phyloP scores from a whole-genome alignment of 1,140 invertebrate genomes.

The Drosophila equinoxialis region DNA sequence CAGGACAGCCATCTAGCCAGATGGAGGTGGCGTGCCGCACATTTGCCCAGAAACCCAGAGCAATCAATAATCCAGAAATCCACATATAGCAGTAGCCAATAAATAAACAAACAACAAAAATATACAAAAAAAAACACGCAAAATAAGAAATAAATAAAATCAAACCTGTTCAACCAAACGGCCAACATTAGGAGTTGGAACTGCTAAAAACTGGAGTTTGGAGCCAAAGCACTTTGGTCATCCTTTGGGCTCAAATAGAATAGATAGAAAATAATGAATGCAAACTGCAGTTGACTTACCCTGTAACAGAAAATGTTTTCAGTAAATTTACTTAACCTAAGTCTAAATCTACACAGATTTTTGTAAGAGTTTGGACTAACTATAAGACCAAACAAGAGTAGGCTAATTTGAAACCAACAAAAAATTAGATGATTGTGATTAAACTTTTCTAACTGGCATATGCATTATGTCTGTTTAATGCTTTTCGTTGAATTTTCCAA shows the following conservation, averaged over 20 bases:
- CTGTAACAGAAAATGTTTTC: background rate
- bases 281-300: background rate
- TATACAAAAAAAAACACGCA: slow-evolving; percentile 16
- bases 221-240: background rate
- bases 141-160: background rate
- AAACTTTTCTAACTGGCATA: no score
- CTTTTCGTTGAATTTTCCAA: no score
- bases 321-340: no score
- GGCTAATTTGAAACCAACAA: no score
- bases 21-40: slow-evolving; percentile 34
- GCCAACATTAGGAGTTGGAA: slow-evolving; percentile 23
- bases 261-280: background rate
- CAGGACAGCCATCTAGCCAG: background rate
- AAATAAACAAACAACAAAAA: slow-evolving; percentile 26
- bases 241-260: slow-evolving; percentile 5
- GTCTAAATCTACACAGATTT: no score
- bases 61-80: slow-evolving; percentile 72
- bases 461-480: no score
- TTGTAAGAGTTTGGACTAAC: no score
- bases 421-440: no score
- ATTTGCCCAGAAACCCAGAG: slow-evolving; percentile 78
- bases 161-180: slow-evolving; percentile 45
- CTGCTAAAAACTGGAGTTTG: slow-evolving; percentile 6
- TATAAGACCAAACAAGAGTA: no score
- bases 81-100: slow-evolving; percentile 12